Evolutionary conservation across 2,113 vertebrate genomes (phyloP), one percentile per base, ranked within the genome.

Genomic region (Ageneiosus marmoratus): DNA sequence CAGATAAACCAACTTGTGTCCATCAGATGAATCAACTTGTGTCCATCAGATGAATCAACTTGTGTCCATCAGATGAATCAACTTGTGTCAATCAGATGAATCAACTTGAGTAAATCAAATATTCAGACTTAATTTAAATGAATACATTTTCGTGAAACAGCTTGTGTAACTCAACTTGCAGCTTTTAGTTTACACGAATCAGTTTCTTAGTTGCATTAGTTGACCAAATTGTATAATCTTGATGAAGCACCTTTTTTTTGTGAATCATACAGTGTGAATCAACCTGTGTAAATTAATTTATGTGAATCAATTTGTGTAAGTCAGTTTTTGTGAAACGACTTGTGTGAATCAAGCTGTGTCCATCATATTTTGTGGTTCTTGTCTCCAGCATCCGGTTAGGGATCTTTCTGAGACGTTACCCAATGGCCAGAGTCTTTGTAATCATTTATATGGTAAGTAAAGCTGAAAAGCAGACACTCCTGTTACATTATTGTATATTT

Each of bases 381-480:
- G 80, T 50, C 83, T 88, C 34, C 88, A 99, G 98, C 91, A 99
- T 99, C 90, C 95, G 98, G 55, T 90, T 99, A 86, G 98, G 98
- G 83, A 97, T 99, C 91, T 99, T 99, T 87, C 92, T 99, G 56
- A 95, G 98, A 85, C 95, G 98, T 24, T 99, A 99, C 83, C 98
- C 98, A 9, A 93, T 96, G 73, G 98, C 97, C 76, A 94, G 98
- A 88, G 92, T 99, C 7, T 99, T 99, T 86, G 95, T 99, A 29
- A 98, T 99, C 48, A 92, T 99, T 75, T 99, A 99, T 89, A 99
- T 99, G 94, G 98, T 98, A 88, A 96, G 97, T 94, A 63, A 80
- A 70, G 27, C 22, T 50, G 3, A 37, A 53, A 55, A 12, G 51
- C 50, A 55, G 27, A 63, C 5, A 3, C 55, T 80, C 18, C 15